Evolutionary conservation across 2,113 vertebrate species (phyloP).

Genomic region (Caranx melampygus): DNA sequence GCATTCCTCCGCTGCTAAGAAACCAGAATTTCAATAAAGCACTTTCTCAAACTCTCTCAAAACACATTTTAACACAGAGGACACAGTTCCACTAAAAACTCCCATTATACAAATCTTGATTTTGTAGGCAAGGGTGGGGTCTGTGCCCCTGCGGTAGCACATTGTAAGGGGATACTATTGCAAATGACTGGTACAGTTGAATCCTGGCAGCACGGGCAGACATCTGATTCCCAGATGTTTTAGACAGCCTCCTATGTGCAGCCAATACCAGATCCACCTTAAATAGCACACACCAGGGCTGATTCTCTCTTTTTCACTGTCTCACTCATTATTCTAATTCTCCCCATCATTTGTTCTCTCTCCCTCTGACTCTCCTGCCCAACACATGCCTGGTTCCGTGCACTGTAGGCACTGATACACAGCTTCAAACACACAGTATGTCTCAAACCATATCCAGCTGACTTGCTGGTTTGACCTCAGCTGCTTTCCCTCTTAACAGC

Average conservation of each 20-base stretch:
- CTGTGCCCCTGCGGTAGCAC: conserved; percentile 34
- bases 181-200: conserved; percentile 38
- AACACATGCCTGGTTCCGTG: background rate
- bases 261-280: conserved; percentile 54
- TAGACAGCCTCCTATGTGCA: conserved; percentile 46
- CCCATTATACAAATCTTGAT: background rate
- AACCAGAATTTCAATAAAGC: background rate
- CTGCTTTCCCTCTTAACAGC: conserved; percentile 18
- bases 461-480: background rate
- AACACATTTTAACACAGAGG: background rate
- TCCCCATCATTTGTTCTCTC: background rate
- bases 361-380: conserved; percentile 2
- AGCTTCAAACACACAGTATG: conserved; percentile 7
- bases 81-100: background rate
- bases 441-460: conserved; percentile 34
- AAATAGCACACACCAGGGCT: conserved; percentile 12
- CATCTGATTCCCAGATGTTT: conserved; percentile 83
- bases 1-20: conserved; percentile 20
- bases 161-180: conserved; percentile 37
- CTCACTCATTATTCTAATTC: conserved; percentile 25
- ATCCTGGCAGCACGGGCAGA: conserved; percentile 32
- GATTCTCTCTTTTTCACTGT: background rate
- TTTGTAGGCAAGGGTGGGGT: conserved; percentile 21
- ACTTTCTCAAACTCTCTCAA: background rate
- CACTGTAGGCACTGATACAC: background rate